These are phyloP conservation scores for Monochamus alternatus DNA, from an alignment of 2,888 invertebrate genomes.

Conservation along the genomic window DNA sequence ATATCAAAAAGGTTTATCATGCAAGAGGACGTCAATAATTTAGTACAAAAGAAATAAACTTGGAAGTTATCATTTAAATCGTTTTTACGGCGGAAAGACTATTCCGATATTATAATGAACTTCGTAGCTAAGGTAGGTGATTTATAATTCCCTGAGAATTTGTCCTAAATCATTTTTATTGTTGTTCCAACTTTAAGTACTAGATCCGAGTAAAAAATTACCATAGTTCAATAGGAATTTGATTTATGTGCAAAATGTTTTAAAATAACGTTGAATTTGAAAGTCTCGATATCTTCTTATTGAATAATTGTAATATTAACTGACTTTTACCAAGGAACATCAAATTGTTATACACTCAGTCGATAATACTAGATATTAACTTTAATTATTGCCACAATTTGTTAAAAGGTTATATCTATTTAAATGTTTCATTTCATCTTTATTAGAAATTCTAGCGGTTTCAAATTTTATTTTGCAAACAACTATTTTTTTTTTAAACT, in stretches of 20 bases:
- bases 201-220: neutral
- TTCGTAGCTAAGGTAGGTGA: neutral
- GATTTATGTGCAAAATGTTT: neutral
- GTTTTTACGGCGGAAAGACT: neutral
- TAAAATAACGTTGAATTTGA: neutral
- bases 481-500: too few relatives aligned
- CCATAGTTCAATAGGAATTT: neutral
- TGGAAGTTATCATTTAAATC: constrained; percentile 24
- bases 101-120: constrained; percentile 6
- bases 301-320: too few relatives aligned
- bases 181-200: neutral
- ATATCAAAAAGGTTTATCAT: constrained; percentile 36
- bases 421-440: too few relatives aligned
- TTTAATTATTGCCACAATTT: too few relatives aligned
- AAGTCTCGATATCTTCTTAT: too few relatives aligned
- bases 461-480: too few relatives aligned
- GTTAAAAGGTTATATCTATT: too few relatives aligned
- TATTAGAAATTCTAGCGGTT: too few relatives aligned
- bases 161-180: constrained; percentile 12
- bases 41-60: constrained; percentile 30
- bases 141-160: constrained; percentile 4
- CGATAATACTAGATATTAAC: too few relatives aligned
- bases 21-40: constrained; percentile 24
- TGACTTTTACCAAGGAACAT: too few relatives aligned
- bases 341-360: too few relatives aligned